Base-by-base conservation (phyloP, 2,888 invertebrate genomes). In the Mythimna lalbum region DNA sequence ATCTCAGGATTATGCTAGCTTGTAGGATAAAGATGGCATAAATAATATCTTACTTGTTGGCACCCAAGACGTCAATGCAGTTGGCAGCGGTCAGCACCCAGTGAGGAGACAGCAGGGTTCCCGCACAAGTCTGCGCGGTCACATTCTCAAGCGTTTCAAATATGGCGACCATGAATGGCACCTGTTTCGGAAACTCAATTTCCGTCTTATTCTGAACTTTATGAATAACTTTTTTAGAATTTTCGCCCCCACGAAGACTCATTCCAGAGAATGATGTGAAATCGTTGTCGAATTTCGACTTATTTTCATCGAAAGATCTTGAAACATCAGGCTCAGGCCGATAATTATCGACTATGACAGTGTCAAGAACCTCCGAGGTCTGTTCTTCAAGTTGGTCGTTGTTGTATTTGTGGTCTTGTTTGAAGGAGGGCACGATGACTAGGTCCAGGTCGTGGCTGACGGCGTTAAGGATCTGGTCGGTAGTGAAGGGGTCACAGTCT, bases 91-190 rank as follows among this genome's bases (percentile, higher is more conserved):
- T 91, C 4, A 92, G 80, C 39, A 91, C 90, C 91, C 91, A 92
- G 6, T 80, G 72, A 4, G 88, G 70, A 0, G 89, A 73, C 59
- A 92, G 36, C 65, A 92, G 59, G 19, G 89, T 89, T 0, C 92
- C 92, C 2, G 87, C 90, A 53, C 92, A 92, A 21, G 91, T 92
- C 68, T 90, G 90, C 52, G 91, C 92, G 39, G 92, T 92, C 14
- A 90, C 77, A 69, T 91, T 90, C 50, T 84, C 82, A 70, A 90
- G 76, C 5, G 89, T 88, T 75, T 92, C 91, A 85, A 92, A 92
- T n/a, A 92, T 90, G 80, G 92, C 90, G 7, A 89, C 90, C 81
- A 87, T 76, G 81, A 82, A 88, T 66, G 88, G 84, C 72, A 86
- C 82, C 39, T 71, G 84, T 49, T 83, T 71, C 7, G 84, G 79